These are phyloP conservation scores for Artibeus jamaicensis DNA, from an alignment of 2,797 vertebrate genomes.

Conservation along the genomic window DNA sequence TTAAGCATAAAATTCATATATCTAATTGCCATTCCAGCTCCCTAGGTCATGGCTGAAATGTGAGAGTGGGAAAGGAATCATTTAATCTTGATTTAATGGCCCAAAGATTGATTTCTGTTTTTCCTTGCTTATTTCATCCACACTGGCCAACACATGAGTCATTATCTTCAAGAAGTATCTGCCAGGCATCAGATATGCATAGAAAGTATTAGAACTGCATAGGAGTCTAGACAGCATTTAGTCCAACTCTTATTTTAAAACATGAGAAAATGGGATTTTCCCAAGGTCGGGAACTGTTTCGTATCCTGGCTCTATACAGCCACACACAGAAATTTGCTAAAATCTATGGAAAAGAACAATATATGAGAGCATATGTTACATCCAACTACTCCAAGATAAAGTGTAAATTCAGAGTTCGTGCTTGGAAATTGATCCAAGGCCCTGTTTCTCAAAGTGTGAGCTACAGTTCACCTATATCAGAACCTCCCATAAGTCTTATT, in stretches of 20 bases:
- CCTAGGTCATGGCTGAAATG: neutral
- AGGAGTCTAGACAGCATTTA: neutral
- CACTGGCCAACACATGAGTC: slow-evolving; percentile 37
- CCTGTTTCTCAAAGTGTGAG: neutral
- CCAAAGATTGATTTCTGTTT: neutral
- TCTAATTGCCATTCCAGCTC: neutral
- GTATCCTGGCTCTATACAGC: neutral
- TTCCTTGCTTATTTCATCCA: neutral
- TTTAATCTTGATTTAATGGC: slow-evolving; percentile 6
- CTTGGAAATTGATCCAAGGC: neutral
- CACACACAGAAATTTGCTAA: neutral
- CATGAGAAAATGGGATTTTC: neutral
- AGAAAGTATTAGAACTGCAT: slow-evolving; percentile 19
- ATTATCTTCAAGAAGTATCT: slow-evolving; percentile 50
- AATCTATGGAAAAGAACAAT: neutral
- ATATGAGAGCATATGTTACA: neutral
- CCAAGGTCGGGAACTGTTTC: neutral
- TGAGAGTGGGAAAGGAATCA: neutral
- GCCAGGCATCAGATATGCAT: neutral
- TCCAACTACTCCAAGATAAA: neutral
- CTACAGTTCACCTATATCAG: neutral
- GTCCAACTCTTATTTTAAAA: slow-evolving; percentile 9
- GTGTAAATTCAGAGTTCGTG: neutral
- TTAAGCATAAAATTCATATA: neutral
- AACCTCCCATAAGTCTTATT: neutral